Evolutionary conservation across 2,113 vertebrate species (phyloP).

Genomic region (Elgaria multicarinata): DNA sequence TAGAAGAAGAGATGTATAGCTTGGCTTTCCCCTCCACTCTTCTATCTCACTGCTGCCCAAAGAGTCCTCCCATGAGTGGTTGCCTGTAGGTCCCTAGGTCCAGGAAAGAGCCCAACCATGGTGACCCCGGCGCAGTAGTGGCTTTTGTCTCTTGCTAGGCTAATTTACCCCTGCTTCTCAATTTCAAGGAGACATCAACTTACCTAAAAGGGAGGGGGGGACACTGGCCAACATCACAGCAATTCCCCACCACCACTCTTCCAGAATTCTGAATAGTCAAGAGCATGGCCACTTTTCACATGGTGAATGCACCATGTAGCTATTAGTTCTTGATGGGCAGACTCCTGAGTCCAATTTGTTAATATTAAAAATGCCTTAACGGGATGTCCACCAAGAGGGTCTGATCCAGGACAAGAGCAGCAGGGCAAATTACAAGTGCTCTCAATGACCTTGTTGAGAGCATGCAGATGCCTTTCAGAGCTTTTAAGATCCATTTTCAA

Average conservation of each 20-base stretch:
- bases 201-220: too few species aligned
- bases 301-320: background rate
- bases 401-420: background rate
- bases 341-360: background rate
- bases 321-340: background rate
- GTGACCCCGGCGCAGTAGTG: background rate
- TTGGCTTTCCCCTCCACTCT: background rate
- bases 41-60: background rate
- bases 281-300: background rate
- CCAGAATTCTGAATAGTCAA: background rate
- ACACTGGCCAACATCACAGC: too few species aligned
- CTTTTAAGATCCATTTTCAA: background rate
- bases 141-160: background rate
- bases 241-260: background rate
- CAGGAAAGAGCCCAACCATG: background rate
- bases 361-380: background rate
- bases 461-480: background rate
- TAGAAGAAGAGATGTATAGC: background rate
- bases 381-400: background rate
- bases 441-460: background rate
- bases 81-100: background rate
- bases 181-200: background rate
- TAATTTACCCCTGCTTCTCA: background rate
- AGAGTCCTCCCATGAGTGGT: background rate
- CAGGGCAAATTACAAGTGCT: background rate